Evolutionary conservation across 2,797 vertebrate genomes (phyloP), one percentile per base, ranked within the genome.

Genomic region (Ceyx erithaca): DNA sequence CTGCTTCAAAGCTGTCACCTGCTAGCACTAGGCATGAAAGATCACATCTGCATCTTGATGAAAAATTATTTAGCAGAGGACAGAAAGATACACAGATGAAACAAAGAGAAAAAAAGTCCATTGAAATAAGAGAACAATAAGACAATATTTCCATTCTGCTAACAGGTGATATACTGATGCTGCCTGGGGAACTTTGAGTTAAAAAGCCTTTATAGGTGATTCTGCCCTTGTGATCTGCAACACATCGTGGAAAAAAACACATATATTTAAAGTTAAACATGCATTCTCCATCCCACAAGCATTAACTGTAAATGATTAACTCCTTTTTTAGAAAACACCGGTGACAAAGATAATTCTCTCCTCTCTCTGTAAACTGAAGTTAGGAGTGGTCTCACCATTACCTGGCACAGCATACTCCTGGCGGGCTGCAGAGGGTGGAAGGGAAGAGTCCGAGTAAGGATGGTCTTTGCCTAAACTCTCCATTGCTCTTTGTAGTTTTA

Each of bases 401-500:
- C 97, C 97, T 97, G 97, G 86, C 75, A 61, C 54, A 48, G 48
- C 18, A 5, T 62, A 21, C 40, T 93, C 66, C 76, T 86, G 46
- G 25, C 1, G 12, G 69, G 18, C 37, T 51, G 20, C 7, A 23
- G 92, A 63, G 8, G 64, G 2, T 79, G 69, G 45, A 68, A 30
- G 51, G 20, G 55, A 63, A 61, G 85, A 57, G 48, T 97, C 97
- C 22, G 8, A 28, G 55, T 75, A 94, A 71, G 85, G 58, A 7
- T 49, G 83, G 78, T 97, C 95, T 93, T 97, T 96, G 64, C 93
- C 93, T 72, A 80, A 75, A 23, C 93, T 97, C 82, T 97, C 98
- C 99, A 99, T 99, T 94, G 95, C 97, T 92, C 94, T 75, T 82
- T 8, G 20, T 51, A 46, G 54, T 71, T 84, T 89, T 87, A 54